Percentiles rank a stretch among this genome's conserved stretches.
phyloP scores from a whole-genome alignment of 2,113 vertebrate genomes.

The Fulica atra region DNA sequence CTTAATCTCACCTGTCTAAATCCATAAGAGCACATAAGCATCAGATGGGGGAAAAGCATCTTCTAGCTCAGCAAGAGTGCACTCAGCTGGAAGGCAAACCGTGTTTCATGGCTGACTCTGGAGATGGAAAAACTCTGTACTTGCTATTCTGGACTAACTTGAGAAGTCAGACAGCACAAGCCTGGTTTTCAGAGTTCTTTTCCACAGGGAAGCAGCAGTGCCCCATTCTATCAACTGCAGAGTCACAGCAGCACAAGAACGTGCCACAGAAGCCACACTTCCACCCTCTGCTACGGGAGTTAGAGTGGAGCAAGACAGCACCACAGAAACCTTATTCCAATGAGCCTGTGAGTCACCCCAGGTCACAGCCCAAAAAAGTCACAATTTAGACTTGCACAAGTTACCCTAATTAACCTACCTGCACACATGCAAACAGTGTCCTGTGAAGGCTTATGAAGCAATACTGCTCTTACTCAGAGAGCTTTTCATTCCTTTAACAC shows the following conservation, averaged over 20 bases:
- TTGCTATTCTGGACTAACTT: neutral
- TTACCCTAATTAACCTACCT: neutral
- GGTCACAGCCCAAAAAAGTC: neutral
- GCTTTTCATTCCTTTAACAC: neutral
- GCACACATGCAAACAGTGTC: neutral
- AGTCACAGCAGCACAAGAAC: neutral
- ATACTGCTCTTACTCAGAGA: neutral
- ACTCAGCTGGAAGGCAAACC: neutral
- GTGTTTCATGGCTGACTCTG: neutral
- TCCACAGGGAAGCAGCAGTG: neutral
- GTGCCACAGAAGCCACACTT: accelerated
- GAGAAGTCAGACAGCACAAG: neutral
- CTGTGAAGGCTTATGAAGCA: neutral
- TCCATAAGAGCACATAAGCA: neutral
- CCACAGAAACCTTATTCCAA: neutral
- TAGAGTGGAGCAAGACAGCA: neutral
- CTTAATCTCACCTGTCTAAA: neutral
- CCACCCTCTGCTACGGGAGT: neutral
- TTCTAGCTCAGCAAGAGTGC: neutral
- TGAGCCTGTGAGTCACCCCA: neutral
- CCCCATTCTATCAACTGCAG: neutral
- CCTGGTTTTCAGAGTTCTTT: neutral
- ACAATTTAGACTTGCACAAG: neutral
- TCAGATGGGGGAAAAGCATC: neutral
- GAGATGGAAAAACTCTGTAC: neutral